Percentiles rank a stretch among this genome's conserved stretches.
phyloP scores from a whole-genome alignment of 2,888 invertebrate species.

The Caenorhabditis auriculariae region DNA sequence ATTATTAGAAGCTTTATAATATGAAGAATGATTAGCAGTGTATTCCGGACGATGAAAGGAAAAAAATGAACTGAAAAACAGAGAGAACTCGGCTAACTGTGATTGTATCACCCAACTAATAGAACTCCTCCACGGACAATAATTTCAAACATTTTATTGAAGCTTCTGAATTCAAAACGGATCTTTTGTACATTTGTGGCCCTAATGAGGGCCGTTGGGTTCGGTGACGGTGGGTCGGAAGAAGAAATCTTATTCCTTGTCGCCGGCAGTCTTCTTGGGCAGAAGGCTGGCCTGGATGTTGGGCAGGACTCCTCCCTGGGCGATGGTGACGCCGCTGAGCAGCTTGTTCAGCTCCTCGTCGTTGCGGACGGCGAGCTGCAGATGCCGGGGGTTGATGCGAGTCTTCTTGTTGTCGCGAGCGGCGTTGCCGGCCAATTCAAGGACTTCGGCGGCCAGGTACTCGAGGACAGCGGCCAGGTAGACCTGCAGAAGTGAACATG shows the following conservation, averaged over 20 bases:
- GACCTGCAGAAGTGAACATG: conserved; percentile 1
- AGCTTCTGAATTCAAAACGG: no score
- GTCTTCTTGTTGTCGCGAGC: conserved; percentile 68
- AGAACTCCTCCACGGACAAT: no score
- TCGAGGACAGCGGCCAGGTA: conserved; percentile 20
- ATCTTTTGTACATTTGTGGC: no score
- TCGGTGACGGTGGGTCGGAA: background rate
- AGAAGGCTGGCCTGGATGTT: conserved; percentile 62
- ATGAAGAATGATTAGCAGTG: no score
- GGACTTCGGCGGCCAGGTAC: conserved; percentile 56
- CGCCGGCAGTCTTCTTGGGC: conserved; percentile 60
- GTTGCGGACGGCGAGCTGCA: conserved; percentile 32
- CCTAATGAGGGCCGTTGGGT: conserved; percentile 2
- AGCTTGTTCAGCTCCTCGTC: conserved; percentile 44
- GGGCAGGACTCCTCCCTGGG: conserved; percentile 79
- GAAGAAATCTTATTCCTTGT: conserved; percentile 28
- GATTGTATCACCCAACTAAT: no score
- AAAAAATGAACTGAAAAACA: no score
- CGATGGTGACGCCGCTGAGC: conserved; percentile 75
- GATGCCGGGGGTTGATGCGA: conserved; percentile 62
- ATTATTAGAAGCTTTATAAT: no score
- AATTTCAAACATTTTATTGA: no score
- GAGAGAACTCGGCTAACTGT: no score
- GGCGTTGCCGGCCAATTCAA: conserved; percentile 63
- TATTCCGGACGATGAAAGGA: no score